Base-by-base conservation (phyloP, 2,888 invertebrate species). In the Cremastobaeus sp. region DNA sequence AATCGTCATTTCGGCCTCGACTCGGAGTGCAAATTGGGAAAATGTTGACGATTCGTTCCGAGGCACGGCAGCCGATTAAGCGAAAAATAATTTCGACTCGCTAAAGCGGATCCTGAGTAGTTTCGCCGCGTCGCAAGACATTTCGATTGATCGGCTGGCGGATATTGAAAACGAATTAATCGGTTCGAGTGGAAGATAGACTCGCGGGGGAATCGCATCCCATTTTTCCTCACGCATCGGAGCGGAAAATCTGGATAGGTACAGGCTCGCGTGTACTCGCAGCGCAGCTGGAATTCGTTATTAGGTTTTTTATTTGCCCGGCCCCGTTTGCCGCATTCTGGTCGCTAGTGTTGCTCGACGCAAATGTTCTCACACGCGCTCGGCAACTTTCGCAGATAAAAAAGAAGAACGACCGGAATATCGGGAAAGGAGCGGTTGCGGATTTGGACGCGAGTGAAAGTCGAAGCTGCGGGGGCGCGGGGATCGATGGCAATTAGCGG, bases 211-310 rank as follows among this genome's bases (percentile, higher is more conserved):
- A 28, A n/a, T 20, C 39, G 25, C 30, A 4, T 30, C 37, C 45
- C 48, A 66, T 55, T 57, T 66, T 41, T 48, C 20, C 11, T 18
- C 37, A 37, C 18, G 35, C 45, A 65, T 37, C 45, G 45, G 43
- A 45, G 54, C 15, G 65, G 48, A 55, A 66, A 57, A 68, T 68
- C 66, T 47, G 34, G 66, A 48, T 47, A 43, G 47, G 50, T 48
- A 43, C 52, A 15, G 48, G 41, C 8, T 43, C 15, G 11, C 18
- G 4, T 52, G 68, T 59, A 59, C 59, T 68, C 64, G 66, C 55
- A 66, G 72, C 66, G 52, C 65, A 69, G 64, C 54, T 41, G 69
- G 62, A 69, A 60, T 65, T 72, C 73, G 64, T 59, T 73, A 77
- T 75, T 71, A 68, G 68, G 68, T 71, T 73, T 73, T 73, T 72